Conservation (phyloP, 2,888 invertebrate species). For the Agrochola circellaris region DNA sequence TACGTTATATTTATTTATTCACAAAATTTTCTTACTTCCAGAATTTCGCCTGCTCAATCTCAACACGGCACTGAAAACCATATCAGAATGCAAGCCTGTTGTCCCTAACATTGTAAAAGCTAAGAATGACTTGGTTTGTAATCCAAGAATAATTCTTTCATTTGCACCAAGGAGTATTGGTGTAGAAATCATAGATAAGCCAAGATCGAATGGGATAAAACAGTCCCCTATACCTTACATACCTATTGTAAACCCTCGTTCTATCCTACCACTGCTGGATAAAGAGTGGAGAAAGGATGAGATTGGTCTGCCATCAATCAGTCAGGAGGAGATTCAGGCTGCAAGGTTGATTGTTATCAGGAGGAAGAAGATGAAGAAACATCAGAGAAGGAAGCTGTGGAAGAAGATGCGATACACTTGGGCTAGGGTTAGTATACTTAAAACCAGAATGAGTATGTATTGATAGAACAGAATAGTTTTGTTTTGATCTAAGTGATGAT, state of each 20-base stretch:
- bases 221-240: constrained; percentile 84
- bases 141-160: constrained; percentile 69
- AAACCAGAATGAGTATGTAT: not conserved
- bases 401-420: constrained; percentile 95
- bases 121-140: constrained; percentile 68
- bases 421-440: constrained; percentile 89
- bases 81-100: constrained; percentile 78
- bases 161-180: constrained; percentile 83
- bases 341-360: constrained; percentile 94
- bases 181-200: constrained; percentile 80
- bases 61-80: constrained; percentile 78
- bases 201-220: constrained; percentile 71
- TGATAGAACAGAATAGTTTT: too few relatives aligned
- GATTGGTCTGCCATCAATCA: constrained; percentile 85
- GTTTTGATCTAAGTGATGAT: not conserved
- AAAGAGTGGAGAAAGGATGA: constrained; percentile 85
- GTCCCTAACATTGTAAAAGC: constrained; percentile 59
- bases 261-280: constrained; percentile 84
- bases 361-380: constrained; percentile 96
- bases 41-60: constrained; percentile 84
- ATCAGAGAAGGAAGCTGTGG: constrained; percentile 94
- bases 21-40: constrained; percentile 68
- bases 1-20: constrained; percentile 46
- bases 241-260: constrained; percentile 85
- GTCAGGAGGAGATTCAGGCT: constrained; percentile 92